A percentile compares a stretch with the other conserved stretches of the same genome.
phyloP scores from a whole-genome alignment of 2,888 invertebrate genomes.

The Cancer borealis region DNA sequence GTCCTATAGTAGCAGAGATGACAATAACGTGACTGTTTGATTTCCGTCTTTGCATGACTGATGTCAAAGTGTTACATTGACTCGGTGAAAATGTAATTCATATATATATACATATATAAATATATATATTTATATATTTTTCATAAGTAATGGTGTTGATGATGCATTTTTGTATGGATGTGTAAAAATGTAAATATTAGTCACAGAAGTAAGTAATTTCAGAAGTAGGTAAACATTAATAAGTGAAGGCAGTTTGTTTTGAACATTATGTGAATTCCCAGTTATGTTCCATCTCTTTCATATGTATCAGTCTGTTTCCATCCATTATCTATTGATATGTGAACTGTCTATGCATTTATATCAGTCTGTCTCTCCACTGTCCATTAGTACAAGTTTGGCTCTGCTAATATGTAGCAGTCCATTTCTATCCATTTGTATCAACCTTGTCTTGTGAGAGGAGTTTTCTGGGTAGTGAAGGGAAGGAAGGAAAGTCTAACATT shows the following conservation, averaged over 20 bases:
- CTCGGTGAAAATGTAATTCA: background rate
- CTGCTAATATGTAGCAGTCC: background rate
- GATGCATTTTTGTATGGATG: background rate
- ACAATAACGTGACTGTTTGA: background rate
- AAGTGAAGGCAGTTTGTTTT: background rate
- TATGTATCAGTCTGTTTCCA: background rate
- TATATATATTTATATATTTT: slow-evolving; percentile 52
- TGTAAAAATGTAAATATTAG: slow-evolving; percentile 4
- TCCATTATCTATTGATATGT: background rate
- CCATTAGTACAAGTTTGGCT: slow-evolving; percentile 27
- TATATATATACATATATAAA: background rate
- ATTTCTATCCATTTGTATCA: background rate
- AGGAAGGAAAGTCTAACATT: background rate
- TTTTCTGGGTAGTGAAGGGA: background rate
- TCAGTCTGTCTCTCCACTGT: slow-evolving; percentile 4
- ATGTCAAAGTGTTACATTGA: background rate
- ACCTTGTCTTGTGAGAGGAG: background rate
- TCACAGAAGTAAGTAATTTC: background rate
- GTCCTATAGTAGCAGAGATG: background rate
- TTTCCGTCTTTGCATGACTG: background rate
- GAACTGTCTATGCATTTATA: background rate
- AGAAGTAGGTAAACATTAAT: background rate
- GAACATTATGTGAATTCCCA: background rate
- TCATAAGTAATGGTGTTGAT: background rate
- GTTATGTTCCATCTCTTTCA: background rate